These are phyloP conservation scores for Aphelinus atriplicis DNA, from an alignment of 1,140 invertebrate genomes.

Conservation along the genomic window DNA sequence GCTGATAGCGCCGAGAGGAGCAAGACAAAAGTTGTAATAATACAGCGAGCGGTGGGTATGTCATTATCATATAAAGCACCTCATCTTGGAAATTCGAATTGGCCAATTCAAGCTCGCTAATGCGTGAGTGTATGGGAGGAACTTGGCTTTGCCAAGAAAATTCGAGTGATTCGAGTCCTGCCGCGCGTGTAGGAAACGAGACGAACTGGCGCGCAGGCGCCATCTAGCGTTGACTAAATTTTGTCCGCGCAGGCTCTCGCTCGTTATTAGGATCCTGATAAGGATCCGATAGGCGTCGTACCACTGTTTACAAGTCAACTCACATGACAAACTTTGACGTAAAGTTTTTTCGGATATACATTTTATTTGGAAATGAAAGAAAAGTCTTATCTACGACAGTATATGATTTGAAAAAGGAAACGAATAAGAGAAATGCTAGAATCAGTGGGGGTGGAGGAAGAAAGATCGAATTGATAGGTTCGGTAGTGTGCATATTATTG, in stretches of 20 bases:
- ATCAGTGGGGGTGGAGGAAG: too few relatives aligned
- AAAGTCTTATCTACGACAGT: too few relatives aligned
- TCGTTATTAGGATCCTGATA: slow-evolving; percentile 10
- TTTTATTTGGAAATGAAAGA: too few relatives aligned
- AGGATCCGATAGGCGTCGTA: neutral
- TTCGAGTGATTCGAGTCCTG: neutral
- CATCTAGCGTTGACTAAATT: neutral
- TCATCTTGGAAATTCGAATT: slow-evolving; percentile 23
- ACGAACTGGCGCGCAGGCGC: slow-evolving; percentile 4
- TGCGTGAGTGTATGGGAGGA: neutral
- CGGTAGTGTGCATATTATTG: too few relatives aligned
- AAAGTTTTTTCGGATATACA: too few relatives aligned
- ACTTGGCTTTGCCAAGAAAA: neutral
- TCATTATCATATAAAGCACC: slow-evolving; percentile 28
- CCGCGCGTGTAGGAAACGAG: slow-evolving; percentile 5
- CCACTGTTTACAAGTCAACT: too few relatives aligned
- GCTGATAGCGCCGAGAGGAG: too few relatives aligned
- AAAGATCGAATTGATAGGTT: too few relatives aligned
- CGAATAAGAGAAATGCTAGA: too few relatives aligned
- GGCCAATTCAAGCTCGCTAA: slow-evolving; percentile 1
- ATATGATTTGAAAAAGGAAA: too few relatives aligned
- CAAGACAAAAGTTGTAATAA: slow-evolving; percentile 19
- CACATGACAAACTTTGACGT: too few relatives aligned
- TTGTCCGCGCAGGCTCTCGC: neutral
- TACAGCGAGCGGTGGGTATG: neutral